These are phyloP conservation scores for Xerus rutilus DNA, from an alignment of 2,797 vertebrate genomes.

Conservation along the genomic window DNA sequence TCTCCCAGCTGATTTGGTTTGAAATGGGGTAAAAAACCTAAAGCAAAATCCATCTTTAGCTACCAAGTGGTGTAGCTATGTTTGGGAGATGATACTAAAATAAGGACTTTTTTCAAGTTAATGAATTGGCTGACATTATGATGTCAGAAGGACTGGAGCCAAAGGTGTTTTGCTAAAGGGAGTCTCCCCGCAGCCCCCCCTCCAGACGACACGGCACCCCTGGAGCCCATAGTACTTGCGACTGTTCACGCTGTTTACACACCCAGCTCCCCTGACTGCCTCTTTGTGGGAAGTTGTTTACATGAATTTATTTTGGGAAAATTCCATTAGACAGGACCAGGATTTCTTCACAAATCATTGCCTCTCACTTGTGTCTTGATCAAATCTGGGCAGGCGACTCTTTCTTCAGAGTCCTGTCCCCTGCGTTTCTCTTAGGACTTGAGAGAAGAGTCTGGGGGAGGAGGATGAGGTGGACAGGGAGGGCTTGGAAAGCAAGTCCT, in stretches of 20 bases:
- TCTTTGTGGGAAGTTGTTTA: constrained; percentile 96
- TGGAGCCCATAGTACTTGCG: constrained; percentile 94
- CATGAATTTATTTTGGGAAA: constrained; percentile 99
- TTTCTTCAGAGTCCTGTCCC: constrained; percentile 88
- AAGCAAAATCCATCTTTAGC: constrained; percentile 70
- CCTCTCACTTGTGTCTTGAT: constrained; percentile 96
- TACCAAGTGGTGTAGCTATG: constrained; percentile 66
- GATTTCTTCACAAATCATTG: constrained; percentile 96
- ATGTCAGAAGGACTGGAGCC: constrained; percentile 93
- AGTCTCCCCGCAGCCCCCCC: constrained; percentile 90
- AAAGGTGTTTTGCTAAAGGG: constrained; percentile 93
- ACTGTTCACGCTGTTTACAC: constrained; percentile 96
- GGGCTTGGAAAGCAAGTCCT: constrained; percentile 62
- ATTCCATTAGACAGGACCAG: constrained; percentile 95
- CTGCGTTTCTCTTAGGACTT: constrained; percentile 76
- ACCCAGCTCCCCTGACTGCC: constrained; percentile 94
- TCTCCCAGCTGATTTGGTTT: constrained; percentile 60
- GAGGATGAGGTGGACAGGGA: constrained; percentile 75
- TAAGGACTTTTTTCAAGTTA: constrained; percentile 78
- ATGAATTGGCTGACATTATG: constrained; percentile 88
- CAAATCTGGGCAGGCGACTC: constrained; percentile 92
- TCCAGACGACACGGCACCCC: constrained; percentile 91
- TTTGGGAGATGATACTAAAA: constrained; percentile 83
- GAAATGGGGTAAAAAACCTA: constrained; percentile 71
- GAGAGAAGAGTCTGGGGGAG: not conserved